Conservation (phyloP, 2,113 vertebrate genomes). For the Catharus bicknelli region DNA sequence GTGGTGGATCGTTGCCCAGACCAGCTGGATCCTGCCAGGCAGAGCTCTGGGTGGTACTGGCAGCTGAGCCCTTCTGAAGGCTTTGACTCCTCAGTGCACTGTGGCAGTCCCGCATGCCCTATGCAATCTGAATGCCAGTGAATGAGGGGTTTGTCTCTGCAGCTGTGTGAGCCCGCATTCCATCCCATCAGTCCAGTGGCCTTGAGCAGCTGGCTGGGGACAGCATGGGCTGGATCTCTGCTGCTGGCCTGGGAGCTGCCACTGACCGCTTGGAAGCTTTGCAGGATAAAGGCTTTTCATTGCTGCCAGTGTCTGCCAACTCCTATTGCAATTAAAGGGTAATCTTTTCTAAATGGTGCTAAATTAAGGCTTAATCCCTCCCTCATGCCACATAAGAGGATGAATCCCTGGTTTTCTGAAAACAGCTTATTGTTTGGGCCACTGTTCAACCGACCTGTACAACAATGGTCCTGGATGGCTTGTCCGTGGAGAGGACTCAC, state of each 20-base stretch:
- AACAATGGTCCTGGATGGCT: conserved; percentile 22
- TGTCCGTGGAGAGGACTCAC: background rate
- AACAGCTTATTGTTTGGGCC: conserved; percentile 75
- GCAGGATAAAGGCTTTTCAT: conserved; percentile 40
- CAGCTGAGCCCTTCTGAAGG: background rate
- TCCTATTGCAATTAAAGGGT: conserved; percentile 73
- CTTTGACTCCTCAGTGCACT: background rate
- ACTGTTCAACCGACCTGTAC: conserved; percentile 28
- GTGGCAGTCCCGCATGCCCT: background rate
- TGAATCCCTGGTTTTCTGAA: conserved; percentile 77
- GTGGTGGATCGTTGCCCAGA: background rate
- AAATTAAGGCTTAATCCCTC: conserved; percentile 79
- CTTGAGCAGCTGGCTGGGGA: background rate
- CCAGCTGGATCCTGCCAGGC: fast-evolving
- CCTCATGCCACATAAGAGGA: conserved; percentile 73
- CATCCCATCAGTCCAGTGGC: fast-evolving
- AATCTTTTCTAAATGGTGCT: conserved; percentile 82
- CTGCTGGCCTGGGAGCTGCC: background rate
- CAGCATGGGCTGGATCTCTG: background rate
- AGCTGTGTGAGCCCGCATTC: background rate
- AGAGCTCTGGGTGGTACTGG: background rate
- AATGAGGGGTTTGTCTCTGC: conserved; percentile 15
- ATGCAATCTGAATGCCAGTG: background rate
- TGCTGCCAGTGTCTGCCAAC: conserved; percentile 53
- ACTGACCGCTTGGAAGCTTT: background rate